phyloP scores from a whole-genome alignment of 2,797 vertebrate genomes.

The Orestias chungarensis region DNA sequence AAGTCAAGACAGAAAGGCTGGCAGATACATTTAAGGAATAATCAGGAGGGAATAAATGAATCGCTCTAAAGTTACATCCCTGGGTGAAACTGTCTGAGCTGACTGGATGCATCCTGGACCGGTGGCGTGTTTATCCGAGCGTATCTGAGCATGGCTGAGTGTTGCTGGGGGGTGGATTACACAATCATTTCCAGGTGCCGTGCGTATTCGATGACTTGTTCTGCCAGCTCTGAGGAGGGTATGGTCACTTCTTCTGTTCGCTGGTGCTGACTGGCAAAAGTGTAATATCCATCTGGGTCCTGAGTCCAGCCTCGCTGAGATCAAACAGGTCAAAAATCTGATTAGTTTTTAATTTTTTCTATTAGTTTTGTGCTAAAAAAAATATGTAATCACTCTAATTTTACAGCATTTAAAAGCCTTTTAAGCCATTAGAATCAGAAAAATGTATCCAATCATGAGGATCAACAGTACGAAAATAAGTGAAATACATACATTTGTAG shows the following conservation, averaged over 20 bases:
- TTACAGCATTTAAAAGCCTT: background rate
- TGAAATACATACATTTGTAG: background rate
- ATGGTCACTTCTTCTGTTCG: slow-evolving; percentile 92
- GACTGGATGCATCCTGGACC: slow-evolving; percentile 42
- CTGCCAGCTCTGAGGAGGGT: slow-evolving; percentile 91
- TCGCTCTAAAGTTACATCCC: slow-evolving; percentile 26
- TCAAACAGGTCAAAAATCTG: slow-evolving; percentile 5
- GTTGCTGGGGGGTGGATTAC: slow-evolving; percentile 75
- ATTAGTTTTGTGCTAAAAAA: background rate
- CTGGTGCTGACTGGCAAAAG: slow-evolving; percentile 90
- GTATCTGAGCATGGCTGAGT: slow-evolving; percentile 49
- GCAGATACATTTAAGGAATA: slow-evolving; percentile 21
- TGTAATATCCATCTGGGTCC: slow-evolving; percentile 87
- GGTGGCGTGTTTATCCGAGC: slow-evolving; percentile 43
- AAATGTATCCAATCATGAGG: no score
- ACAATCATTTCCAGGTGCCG: slow-evolving; percentile 98
- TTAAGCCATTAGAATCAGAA: background rate
- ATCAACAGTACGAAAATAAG: no score
- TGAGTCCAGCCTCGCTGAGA: slow-evolving; percentile 91
- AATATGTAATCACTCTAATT: background rate
- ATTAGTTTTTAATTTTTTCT: background rate
- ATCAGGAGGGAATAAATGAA: slow-evolving; percentile 27
- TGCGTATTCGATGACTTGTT: slow-evolving; percentile 95
- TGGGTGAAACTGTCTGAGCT: slow-evolving; percentile 31
- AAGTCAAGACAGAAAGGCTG: slow-evolving; percentile 8